Base-by-base conservation (phyloP, 2,888 invertebrate genomes). In the Dicyrtomina minuta region DNA sequence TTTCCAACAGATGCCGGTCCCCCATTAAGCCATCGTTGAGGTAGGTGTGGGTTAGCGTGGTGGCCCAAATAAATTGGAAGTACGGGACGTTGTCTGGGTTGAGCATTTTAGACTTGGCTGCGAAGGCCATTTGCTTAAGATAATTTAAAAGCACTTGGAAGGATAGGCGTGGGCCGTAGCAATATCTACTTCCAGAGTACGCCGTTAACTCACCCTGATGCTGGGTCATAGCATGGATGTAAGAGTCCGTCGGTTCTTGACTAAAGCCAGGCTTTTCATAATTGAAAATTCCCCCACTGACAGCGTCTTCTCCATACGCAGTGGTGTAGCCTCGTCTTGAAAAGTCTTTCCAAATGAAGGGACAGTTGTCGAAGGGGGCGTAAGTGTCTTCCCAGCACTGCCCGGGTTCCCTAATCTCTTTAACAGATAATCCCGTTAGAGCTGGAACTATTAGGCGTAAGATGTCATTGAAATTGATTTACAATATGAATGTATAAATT, bases 1-100 rank as follows among this genome's bases (percentile, higher is more conserved):
- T 86, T 0, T 82, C 79, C 74, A 84, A 80, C 78, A 90, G 88
- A 58, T 85, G 83, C 0, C 85, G 83, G 79, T 96, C 95, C 71
- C 91, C 90, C 27, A 88, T 81, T 78, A 86, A 86, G 0, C 92
- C 90, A 79, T 88, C 88, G 80, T 92, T 93, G 65, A 93, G 84
- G 79, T 86, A 88, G 80, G 95, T 95, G 80, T 96, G 95, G 1
- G 91, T 90, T 78, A 94, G 83, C 67, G 91, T 88, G 0, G 89
- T 88, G 71, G 90, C 87, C 92, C 94, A 95, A 80, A 91, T 89
- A 77, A 95, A 90, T 0, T 89, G 90, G 81, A 95, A 93, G 79
- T 89, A 88, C 22, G 86, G 86, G 0, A n/a, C 22, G 13, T 12
- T 55, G 15, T 0, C 83, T 80, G 64, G n/a, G n/a, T n/a, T n/a